These are phyloP conservation scores for Oceanodroma leucorhoa DNA, from an alignment of 2,797 vertebrate genomes.

Conservation along the genomic window DNA sequence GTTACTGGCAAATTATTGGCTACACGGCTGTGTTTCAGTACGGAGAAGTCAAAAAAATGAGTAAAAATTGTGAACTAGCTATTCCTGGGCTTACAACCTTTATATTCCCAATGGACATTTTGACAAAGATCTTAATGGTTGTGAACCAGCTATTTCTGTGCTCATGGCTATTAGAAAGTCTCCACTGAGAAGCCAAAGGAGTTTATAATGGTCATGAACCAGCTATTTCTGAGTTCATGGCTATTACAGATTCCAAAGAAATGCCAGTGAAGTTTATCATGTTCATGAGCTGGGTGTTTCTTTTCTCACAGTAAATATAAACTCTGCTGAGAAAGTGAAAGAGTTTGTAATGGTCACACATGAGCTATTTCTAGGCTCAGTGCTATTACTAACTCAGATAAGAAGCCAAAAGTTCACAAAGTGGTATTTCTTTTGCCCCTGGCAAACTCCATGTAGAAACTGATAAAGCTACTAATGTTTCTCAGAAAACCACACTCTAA, in stretches of 20 bases:
- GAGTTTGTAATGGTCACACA: constrained; percentile 46
- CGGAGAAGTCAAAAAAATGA: background rate
- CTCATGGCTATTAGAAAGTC: constrained; percentile 29
- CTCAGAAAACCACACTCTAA: constrained; percentile 42
- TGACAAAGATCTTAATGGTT: constrained; percentile 38
- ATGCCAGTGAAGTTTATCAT: constrained; percentile 14
- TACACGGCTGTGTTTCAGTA: background rate
- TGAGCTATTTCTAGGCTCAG: constrained; percentile 34
- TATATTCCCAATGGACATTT: constrained; percentile 10
- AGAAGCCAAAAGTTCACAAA: constrained; percentile 54
- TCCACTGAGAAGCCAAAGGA: constrained; percentile 35
- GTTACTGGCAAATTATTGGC: background rate
- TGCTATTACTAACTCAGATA: constrained; percentile 34
- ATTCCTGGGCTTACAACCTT: background rate
- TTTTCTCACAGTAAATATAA: constrained; percentile 38
- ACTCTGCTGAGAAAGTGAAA: constrained; percentile 23
- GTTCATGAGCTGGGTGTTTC: constrained; percentile 1
- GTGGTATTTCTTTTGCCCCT: constrained; percentile 39
- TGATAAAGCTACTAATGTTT: constrained; percentile 50
- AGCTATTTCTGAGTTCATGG: constrained; percentile 39
- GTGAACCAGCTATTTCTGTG: constrained; percentile 46
- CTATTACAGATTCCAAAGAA: constrained; percentile 27
- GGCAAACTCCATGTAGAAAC: constrained; percentile 40
- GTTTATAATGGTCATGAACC: constrained; percentile 41
- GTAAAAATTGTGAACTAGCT: background rate